A percentile compares a stretch with the other conserved stretches of the same genome.
phyloP scores from a whole-genome alignment of 2,888 invertebrate genomes.

The Bedellia somnulentella region DNA sequence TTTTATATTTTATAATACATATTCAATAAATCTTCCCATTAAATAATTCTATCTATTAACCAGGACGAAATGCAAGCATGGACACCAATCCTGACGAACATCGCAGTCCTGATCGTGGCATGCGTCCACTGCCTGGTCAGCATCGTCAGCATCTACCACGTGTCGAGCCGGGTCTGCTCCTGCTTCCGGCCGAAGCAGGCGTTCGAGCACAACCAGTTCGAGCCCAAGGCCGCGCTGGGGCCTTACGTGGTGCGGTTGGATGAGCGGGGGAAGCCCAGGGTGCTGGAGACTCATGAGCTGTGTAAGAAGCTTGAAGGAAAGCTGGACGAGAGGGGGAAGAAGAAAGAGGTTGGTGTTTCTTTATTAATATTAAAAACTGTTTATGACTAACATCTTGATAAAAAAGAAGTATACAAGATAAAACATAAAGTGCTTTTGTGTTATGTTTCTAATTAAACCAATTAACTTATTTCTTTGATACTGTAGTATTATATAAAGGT shows the following conservation, averaged over 20 bases:
- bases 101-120: constrained; percentile 63
- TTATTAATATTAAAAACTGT: background rate
- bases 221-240: constrained; percentile 23
- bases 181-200: constrained; percentile 54
- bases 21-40: too few species aligned
- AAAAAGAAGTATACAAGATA: too few species aligned
- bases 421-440: too few species aligned
- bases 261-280: constrained; percentile 21
- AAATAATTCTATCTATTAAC: too few species aligned
- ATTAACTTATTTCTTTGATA: too few species aligned
- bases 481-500: too few species aligned
- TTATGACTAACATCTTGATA: too few species aligned
- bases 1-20: too few species aligned
- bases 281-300: constrained; percentile 29
- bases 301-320: constrained; percentile 40
- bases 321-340: constrained; percentile 29
- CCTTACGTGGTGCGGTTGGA: constrained; percentile 38
- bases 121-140: constrained; percentile 60
- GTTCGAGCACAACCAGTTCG: constrained; percentile 56
- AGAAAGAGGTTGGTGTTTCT: constrained; percentile 14
- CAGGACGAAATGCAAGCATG: constrained; percentile 59
- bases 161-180: constrained; percentile 56
- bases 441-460: too few species aligned
- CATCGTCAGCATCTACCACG: constrained; percentile 52
- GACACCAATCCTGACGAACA: constrained; percentile 65